phyloP scores from a whole-genome alignment of 2,113 vertebrate genomes.

The Paratilapia polleni region DNA sequence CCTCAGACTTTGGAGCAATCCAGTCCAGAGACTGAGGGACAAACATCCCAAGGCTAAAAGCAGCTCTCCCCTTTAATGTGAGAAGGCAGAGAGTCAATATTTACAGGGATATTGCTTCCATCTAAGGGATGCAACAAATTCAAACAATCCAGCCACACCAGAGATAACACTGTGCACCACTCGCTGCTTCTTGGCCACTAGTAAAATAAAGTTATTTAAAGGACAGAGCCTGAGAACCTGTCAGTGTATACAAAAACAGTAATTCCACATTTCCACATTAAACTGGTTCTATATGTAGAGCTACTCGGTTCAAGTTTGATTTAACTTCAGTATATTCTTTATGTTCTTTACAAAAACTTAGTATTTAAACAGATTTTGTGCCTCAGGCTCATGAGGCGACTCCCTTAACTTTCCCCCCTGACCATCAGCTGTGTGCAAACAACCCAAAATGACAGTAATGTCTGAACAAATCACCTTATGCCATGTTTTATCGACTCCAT shows the following conservation, averaged over 20 bases:
- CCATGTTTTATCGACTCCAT: neutral
- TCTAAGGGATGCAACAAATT: neutral
- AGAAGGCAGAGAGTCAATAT: neutral
- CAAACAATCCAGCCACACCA: neutral
- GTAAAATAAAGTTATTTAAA: neutral
- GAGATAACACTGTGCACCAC: neutral
- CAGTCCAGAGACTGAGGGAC: neutral
- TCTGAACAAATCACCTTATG: neutral
- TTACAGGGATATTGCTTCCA: neutral
- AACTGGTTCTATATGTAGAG: neutral
- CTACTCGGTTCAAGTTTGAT: neutral
- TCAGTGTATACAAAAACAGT: neutral
- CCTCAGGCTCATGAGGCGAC: neutral
- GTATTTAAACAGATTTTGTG: neutral
- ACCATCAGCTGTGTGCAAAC: constrained; percentile 7
- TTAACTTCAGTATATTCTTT: neutral
- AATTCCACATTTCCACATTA: neutral
- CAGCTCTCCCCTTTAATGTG: neutral
- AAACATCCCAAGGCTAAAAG: neutral
- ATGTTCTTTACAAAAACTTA: neutral
- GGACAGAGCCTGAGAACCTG: neutral
- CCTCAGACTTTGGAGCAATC: neutral
- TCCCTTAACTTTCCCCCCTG: neutral
- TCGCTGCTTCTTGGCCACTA: neutral
- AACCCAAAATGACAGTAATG: neutral